A percentile compares a stretch with the other conserved stretches of the same genome.
Conservation (phyloP, 2,797 vertebrate species). For the Martes flavigula region DNA sequence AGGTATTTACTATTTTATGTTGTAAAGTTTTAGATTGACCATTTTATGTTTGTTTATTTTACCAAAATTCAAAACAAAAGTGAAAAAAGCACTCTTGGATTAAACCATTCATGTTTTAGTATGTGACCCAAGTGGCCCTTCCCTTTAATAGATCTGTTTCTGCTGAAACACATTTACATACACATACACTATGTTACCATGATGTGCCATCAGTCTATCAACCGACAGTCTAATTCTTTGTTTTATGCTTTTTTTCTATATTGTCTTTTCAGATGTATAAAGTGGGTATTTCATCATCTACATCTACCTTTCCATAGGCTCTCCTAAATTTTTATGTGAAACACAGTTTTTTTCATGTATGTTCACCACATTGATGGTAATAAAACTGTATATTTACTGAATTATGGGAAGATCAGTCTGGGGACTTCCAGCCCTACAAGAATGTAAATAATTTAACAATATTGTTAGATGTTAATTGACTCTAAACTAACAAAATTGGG, state of each 20-base stretch:
- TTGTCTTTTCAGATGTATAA: background rate
- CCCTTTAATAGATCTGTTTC: background rate
- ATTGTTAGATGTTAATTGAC: constrained; percentile 3
- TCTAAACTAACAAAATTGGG: constrained; percentile 3
- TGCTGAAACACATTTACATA: background rate
- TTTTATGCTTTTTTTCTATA: background rate
- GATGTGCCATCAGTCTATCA: background rate
- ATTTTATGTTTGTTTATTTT: background rate
- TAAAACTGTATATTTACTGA: constrained; percentile 15
- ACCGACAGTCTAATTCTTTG: background rate
- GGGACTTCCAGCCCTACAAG: constrained; percentile 49
- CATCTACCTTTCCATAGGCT: background rate
- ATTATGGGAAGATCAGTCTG: constrained; percentile 36
- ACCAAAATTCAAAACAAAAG: background rate
- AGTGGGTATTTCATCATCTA: background rate
- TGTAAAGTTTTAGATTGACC: background rate
- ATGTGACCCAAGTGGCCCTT: background rate
- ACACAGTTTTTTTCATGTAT: background rate
- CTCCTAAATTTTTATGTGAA: background rate
- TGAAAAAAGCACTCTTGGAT: background rate
- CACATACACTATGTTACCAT: accelerated
- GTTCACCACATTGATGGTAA: background rate
- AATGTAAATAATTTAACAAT: constrained; percentile 45
- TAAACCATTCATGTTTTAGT: background rate
- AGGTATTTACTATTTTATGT: background rate